phyloP scores from a whole-genome alignment of 1,140 invertebrate species.

The Leptinotarsa undecemlineata region DNA sequence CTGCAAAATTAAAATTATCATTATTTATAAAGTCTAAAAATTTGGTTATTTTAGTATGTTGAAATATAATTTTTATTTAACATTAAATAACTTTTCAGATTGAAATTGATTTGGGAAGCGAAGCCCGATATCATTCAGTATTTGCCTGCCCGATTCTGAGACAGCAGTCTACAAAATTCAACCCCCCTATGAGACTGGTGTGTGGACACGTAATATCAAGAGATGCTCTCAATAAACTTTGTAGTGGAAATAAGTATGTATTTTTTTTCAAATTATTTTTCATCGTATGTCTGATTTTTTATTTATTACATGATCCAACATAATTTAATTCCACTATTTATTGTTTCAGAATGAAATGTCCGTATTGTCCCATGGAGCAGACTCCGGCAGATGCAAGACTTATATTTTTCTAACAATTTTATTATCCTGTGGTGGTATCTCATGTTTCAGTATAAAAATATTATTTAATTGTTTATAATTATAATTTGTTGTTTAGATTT shows the following conservation, averaged over 20 bases:
- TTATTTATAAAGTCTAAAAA: too few relatives aligned
- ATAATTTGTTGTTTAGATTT: slow-evolving; percentile 10
- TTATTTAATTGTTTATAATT: background rate
- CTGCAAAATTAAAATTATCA: too few relatives aligned
- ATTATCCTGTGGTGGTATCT: background rate
- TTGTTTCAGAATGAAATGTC: slow-evolving; percentile 86
- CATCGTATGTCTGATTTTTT: too few relatives aligned
- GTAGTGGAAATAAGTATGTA: slow-evolving; percentile 86
- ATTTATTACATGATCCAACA: background rate
- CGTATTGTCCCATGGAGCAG: slow-evolving; percentile 97
- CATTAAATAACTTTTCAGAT: slow-evolving; percentile 65
- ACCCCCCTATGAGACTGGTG: slow-evolving; percentile 94
- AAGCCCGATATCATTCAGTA: slow-evolving; percentile 92
- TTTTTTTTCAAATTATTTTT: slow-evolving; percentile 14
- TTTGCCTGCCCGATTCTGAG: slow-evolving; percentile 98
- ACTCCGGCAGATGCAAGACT: slow-evolving; percentile 88
- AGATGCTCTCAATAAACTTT: slow-evolving; percentile 94
- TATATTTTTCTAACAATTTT: slow-evolving; percentile 78
- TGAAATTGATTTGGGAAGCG: slow-evolving; percentile 86
- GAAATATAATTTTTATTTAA: too few relatives aligned
- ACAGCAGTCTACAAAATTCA: slow-evolving; percentile 93
- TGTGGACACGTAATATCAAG: slow-evolving; percentile 98
- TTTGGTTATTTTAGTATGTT: too few relatives aligned
- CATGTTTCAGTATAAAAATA: background rate
- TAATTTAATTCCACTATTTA: slow-evolving; percentile 9